Conservation (phyloP, 2,888 invertebrate species). For the Lycocerus yunnanus region DNA sequence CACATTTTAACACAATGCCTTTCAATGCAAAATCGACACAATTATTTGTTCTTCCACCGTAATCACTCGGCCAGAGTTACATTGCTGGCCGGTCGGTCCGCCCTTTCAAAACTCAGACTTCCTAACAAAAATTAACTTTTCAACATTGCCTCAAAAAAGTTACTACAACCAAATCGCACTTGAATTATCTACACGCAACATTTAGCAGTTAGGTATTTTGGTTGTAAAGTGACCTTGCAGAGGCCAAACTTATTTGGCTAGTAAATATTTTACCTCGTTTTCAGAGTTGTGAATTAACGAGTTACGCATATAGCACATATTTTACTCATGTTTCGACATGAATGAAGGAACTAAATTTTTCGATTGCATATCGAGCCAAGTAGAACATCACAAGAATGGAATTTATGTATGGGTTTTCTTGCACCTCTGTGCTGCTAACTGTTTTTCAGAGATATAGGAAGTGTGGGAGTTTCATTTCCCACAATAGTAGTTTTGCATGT, state of each 20-base stretch:
- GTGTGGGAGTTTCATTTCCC: background rate
- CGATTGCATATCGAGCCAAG: background rate
- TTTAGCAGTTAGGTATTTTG: background rate
- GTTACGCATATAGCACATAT: background rate
- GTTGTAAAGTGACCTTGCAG: background rate
- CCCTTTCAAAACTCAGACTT: background rate
- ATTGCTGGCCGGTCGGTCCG: too few relatives aligned
- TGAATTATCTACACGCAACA: background rate
- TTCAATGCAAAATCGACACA: background rate
- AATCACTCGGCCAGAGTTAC: too few relatives aligned
- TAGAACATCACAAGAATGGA: too few relatives aligned
- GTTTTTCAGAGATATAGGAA: too few relatives aligned
- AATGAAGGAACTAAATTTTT: background rate
- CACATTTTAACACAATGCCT: background rate
- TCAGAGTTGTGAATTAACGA: background rate
- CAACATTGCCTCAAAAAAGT: background rate
- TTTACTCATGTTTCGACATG: background rate
- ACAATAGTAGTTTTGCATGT: background rate
- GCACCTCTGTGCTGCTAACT: too few relatives aligned
- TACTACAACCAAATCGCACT: background rate
- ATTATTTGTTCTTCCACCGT: too few relatives aligned
- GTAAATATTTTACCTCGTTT: background rate
- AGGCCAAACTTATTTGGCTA: background rate
- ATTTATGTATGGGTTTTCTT: too few relatives aligned
- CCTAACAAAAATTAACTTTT: background rate